phyloP scores from a whole-genome alignment of 1,140 invertebrate genomes.

The Drosophila chauvacae region DNA sequence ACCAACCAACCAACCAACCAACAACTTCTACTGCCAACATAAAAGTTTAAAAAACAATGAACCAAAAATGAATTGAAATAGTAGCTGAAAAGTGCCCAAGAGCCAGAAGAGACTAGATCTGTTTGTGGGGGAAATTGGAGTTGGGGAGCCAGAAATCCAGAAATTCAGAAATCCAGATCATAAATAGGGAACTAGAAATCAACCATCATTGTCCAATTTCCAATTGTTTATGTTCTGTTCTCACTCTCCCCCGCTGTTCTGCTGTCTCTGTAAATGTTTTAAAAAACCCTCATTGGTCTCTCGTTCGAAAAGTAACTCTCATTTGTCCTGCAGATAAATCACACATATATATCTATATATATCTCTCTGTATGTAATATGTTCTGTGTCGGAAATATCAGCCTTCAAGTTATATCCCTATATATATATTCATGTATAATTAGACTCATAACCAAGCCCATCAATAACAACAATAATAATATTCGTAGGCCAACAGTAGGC shows the following conservation, averaged over 20 bases:
- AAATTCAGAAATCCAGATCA: background rate
- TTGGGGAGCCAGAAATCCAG: background rate
- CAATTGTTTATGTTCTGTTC: constrained; percentile 6
- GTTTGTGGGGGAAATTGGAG: background rate
- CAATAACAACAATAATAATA: constrained; percentile 1
- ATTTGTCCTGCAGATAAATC: constrained; percentile 21
- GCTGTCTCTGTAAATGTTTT: constrained; percentile 19
- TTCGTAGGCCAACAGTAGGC: constrained; percentile 24
- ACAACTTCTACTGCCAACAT: constrained; percentile 19
- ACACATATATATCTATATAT: constrained; percentile 13
- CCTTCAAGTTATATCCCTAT: background rate
- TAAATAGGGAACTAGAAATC: background rate
- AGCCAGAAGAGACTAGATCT: background rate
- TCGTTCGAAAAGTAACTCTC: constrained; percentile 23
- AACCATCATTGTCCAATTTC: constrained; percentile 6
- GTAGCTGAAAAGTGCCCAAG: background rate
- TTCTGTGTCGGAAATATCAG: constrained; percentile 15
- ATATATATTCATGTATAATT: background rate
- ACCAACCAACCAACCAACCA: constrained; percentile 25
- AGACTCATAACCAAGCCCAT: constrained; percentile 5
- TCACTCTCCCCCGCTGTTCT: constrained; percentile 7
- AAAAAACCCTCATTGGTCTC: constrained; percentile 6
- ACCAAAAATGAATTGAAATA: background rate
- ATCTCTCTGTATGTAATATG: constrained; percentile 21
- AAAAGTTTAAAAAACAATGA: constrained; percentile 13